These are phyloP conservation scores for Vidua chalybeata DNA, from an alignment of 2,113 vertebrate species.

Conservation along the genomic window DNA sequence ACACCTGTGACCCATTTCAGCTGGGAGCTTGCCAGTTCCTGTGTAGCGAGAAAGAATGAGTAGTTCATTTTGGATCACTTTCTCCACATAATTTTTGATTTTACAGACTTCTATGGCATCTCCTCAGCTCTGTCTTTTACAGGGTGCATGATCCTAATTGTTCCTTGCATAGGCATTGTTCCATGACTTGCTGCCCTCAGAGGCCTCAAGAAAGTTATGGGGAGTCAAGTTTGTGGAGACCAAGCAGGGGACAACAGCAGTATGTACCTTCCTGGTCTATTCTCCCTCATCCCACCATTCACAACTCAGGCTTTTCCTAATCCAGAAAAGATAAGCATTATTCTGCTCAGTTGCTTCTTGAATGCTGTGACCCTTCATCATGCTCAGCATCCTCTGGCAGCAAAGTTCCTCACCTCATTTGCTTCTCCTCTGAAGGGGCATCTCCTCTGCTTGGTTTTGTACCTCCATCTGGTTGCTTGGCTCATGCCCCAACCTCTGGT, in stretches of 20 bases:
- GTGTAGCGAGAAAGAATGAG: background rate
- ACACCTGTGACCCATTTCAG: conserved; percentile 32
- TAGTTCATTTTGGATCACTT: conserved; percentile 8
- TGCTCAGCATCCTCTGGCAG: background rate
- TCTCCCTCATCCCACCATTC: background rate
- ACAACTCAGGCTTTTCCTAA: background rate
- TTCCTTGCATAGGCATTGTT: background rate
- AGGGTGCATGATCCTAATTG: background rate
- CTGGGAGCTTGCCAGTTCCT: conserved; percentile 11
- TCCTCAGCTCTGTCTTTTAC: background rate
- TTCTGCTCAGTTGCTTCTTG: background rate
- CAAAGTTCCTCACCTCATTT: background rate
- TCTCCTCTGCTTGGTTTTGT: background rate
- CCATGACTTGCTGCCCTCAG: background rate
- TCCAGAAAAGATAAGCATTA: background rate
- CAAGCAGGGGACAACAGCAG: background rate
- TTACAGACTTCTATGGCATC: background rate
- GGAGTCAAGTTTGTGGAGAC: background rate
- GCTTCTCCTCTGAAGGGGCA: background rate
- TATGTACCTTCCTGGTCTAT: background rate
- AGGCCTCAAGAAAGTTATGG: background rate
- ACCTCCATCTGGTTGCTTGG: background rate
- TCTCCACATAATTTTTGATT: background rate
- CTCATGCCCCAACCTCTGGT: background rate
- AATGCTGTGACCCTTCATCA: background rate